Base-by-base conservation (phyloP, 2,888 invertebrate genomes). In the Abrostola tripartita region DNA sequence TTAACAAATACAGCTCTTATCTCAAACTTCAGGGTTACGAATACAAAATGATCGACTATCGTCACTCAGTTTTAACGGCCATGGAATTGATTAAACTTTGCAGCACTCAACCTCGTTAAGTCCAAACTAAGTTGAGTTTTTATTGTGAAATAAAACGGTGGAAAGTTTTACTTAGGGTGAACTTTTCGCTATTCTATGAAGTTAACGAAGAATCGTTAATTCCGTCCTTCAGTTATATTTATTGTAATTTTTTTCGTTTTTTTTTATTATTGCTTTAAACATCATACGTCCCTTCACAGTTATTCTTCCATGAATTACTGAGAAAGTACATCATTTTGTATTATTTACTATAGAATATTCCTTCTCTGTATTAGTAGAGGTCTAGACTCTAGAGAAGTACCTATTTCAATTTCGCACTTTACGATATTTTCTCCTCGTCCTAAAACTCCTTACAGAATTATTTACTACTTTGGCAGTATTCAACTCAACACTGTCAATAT, bases 141-240 rank as follows among this genome's bases (percentile, higher is more conserved):
- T 85, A 84, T 80, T 81, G 79, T 74, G 74, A 70, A 83, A 82
- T 82, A 79, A 84, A 86, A 82, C 69, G 76, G 61, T 66, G 57
- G 52, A 61, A 78, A 85, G 78, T 83, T 79, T 76, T 65, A 70
- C 76, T 78, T 71, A 60, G 64, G 55, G 66, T 54, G 60, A 80
- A 77, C 74, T 83, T 81, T 76, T 47, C 66, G 76, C 67, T 76
- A 66, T 73, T 72, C 76, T 76, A 71, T 77, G 52, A 80, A 79
- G 64, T 80, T 80, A 74, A 71, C 75, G 61, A 81, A 80, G 76
- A 74, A 79, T 72, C 82, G 76, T 81, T 83, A 84, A 82, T 80
- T 82, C 76, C 78, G 74, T 78, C 76, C 71, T 82, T 81, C 75
- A 66, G 74, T 81, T 80, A 70, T 81, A 80, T 81, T 79, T 78